Conservation (phyloP, 2,888 invertebrate species). For the Alsophila aescularia region DNA sequence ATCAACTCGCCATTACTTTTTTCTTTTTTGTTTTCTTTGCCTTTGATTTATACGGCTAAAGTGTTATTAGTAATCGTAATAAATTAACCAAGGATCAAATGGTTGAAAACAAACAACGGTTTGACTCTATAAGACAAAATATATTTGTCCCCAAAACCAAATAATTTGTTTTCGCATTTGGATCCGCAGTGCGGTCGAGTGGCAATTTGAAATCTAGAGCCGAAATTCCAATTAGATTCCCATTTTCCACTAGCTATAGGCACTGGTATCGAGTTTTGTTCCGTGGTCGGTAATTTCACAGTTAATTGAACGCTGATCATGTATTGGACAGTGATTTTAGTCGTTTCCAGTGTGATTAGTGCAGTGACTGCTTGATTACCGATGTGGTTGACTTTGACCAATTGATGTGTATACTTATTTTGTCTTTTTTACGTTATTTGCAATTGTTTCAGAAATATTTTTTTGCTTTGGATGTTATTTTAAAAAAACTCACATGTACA, state of each 20-base stretch:
- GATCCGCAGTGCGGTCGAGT: constrained; percentile 38
- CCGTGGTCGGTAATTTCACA: constrained; percentile 59
- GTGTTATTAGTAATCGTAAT: too few species aligned
- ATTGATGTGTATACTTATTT: neutral
- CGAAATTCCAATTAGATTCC: constrained; percentile 53
- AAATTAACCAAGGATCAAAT: too few species aligned
- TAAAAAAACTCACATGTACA: too few species aligned
- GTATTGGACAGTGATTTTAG: constrained; percentile 44
- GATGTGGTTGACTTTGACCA: constrained; percentile 10
- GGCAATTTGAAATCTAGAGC: constrained; percentile 43
- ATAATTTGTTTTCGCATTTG: constrained; percentile 17
- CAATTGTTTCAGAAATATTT: too few species aligned
- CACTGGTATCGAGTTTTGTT: constrained; percentile 49
- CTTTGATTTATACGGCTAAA: too few species aligned
- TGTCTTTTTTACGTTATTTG: neutral
- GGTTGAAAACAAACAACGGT: too few species aligned
- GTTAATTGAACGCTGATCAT: constrained; percentile 56
- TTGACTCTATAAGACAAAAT: too few species aligned
- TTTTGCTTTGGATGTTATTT: too few species aligned
- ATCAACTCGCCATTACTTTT: too few species aligned
- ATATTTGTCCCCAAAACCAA: too few species aligned
- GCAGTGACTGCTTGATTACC: constrained; percentile 27
- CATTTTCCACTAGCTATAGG: constrained; percentile 18
- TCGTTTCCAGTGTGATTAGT: constrained; percentile 31
- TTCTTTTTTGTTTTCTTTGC: too few species aligned